Evolutionary conservation across 2,113 vertebrate genomes (phyloP), one percentile per base, ranked within the genome.

Genomic region (Phalacrocorax aristotelis): DNA sequence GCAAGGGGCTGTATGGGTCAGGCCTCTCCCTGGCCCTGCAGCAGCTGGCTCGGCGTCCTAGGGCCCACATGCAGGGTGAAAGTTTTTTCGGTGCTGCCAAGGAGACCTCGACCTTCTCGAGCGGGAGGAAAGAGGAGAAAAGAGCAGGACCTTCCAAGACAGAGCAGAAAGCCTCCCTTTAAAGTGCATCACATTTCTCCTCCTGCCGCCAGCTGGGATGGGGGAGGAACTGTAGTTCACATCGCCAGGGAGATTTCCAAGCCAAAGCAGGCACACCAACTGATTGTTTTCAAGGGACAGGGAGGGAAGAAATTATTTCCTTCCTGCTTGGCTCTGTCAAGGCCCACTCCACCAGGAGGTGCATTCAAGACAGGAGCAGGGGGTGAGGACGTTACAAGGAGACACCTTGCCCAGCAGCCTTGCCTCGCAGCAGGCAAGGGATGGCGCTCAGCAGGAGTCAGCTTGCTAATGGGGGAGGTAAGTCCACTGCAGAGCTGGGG

Each of bases 231-330:
- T 54, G 3, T n/a, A 82, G 93, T 70, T 95, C 93, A 91, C 93
- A 93, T 91, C 19, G 2, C 94, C 93, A 97, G 87, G 83, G 91
- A 85, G 93, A 95, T 93, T 97, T 94, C 95, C 96, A 91, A 86
- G 89, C 83, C 0, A 0, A 54, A 81, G 62, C 83, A 88, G 55
- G 58, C 82, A 75, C 2, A 42, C 70, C 1, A 2, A 88, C 9
- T 2, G 46, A 93, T 87, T 94, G 85, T 77, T 83, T 94, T 30
- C 0, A 2, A 42, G 36, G 23, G 29, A 72, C 2, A 16, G 57
- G 55, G 64, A 78, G 71, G 64, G 61, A 93, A 77, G 75, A 71
- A 42, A 79, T 34, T 4, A 76, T 87, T 95, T 93, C 65, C 75
- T 95, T 79, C 94, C 82, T 87, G 81, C 89, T 72, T 13, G 49